A percentile compares a stretch with the other conserved stretches of the same genome.
Evolutionary conservation across 1,140 invertebrate genomes (phyloP).

Genomic region (Orussus abietinus): DNA sequence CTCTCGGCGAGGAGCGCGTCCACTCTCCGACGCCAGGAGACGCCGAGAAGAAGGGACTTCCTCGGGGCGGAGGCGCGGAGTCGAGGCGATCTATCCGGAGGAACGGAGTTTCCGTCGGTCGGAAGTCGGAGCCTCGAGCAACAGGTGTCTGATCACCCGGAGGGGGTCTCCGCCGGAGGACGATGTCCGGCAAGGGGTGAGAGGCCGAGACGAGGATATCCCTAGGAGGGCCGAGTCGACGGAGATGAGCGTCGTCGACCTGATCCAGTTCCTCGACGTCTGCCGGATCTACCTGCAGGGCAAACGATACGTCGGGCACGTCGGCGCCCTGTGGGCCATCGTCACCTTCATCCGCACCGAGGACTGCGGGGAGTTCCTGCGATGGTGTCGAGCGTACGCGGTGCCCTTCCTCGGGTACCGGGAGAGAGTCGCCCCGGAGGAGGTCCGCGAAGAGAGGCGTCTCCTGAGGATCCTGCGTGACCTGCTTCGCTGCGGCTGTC

Average conservation of each 20-base stretch:
- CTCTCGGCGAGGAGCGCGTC: no score
- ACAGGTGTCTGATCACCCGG: neutral
- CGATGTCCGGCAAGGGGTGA: no score
- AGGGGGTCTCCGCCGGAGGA: no score
- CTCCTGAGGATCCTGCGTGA: slow-evolving; percentile 32
- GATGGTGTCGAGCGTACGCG: slow-evolving; percentile 38
- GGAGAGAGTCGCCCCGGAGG: neutral
- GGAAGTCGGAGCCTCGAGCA: slow-evolving; percentile 7
- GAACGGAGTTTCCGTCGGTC: no score
- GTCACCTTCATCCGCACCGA: slow-evolving; percentile 44
- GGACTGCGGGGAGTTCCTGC: slow-evolving; percentile 33
- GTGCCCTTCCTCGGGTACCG: slow-evolving; percentile 32
- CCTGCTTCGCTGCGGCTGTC: slow-evolving; percentile 40
- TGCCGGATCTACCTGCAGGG: slow-evolving; percentile 43
- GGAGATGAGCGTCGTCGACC: slow-evolving; percentile 37
- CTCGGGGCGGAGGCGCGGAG: no score
- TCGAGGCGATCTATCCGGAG: no score
- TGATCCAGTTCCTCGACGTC: slow-evolving; percentile 42
- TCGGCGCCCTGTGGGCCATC: slow-evolving; percentile 45
- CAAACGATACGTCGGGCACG: slow-evolving; percentile 24
- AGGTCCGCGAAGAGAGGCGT: slow-evolving; percentile 27
- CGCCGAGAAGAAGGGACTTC: no score
- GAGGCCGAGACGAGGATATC: no score
- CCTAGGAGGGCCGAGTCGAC: no score
- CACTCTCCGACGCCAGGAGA: no score